Base-by-base conservation (phyloP, 64 coral and sea anemone species). In the Orbicella faveolata region DNA sequence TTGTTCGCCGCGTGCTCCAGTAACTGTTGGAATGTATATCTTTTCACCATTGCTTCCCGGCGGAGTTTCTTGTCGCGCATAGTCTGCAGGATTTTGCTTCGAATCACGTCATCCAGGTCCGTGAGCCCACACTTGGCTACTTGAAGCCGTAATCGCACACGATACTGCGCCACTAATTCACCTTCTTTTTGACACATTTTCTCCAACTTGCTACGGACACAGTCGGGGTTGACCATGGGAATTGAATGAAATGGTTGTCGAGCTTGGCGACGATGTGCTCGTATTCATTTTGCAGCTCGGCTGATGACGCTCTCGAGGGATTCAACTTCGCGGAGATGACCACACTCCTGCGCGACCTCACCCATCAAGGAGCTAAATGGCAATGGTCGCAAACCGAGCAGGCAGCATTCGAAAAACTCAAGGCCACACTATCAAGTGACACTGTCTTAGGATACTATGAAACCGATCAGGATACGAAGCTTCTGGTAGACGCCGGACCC, bases 31-130 rank as follows among this genome's bases (percentile, higher is more conserved):
- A 89, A 30, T 79, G 87, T 78, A 79, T 78, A 89, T 33, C n/a
- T 78, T 65, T 79, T 89, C 30, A 89, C 57, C 87, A 89, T 89
- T 79, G 87, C 87, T 89, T 89, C 87, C 3, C 75, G 74, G 52
- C 34, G 75, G 63, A 89, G 75, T 89, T 77, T 89, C 59, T 76
- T 76, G 35, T 89, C 75, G 34, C n/a, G 34, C 75, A 89, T 89
- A 23, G 48, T 77, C 55, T 78, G 87, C 63, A 78, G 52, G 57
- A 89, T 74, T 20, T 88, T 61, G 87, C 51, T 89, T 77, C 74
- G 6, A 34, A 89, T 89, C 9, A 26, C 75, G 36, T 78, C 74
- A 75, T 78, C 52, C 3, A 63, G n/a, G 63, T 89, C 73, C 26
- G 75, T 14, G 33, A 89, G 78, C 1, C 73, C 18, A 67, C 74